A percentile compares a stretch with the other conserved stretches of the same genome.
Conservation (phyloP, 2,888 invertebrate species). For the Andrena dorsata region DNA sequence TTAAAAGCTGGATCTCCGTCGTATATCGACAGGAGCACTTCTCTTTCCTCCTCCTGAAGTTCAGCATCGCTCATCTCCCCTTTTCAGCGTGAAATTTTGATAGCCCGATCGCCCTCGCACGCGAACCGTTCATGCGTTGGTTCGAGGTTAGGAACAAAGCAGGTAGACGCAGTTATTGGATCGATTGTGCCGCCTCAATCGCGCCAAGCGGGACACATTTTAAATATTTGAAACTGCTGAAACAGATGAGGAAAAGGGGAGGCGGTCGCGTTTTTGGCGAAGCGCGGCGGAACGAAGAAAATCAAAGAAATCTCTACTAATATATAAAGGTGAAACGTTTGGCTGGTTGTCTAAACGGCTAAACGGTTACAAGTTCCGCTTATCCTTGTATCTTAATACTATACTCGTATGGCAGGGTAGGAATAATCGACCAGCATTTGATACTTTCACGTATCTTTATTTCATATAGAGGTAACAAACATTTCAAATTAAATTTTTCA, state of each 20-base stretch:
- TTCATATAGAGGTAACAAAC: too few species aligned
- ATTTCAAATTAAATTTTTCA: too few species aligned
- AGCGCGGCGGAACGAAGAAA: too few species aligned
- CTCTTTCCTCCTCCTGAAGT: constrained; percentile 94
- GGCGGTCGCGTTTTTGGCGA: too few species aligned
- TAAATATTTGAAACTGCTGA: neutral
- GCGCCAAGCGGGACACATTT: neutral
- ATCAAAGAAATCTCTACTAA: too few species aligned
- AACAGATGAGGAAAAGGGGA: neutral
- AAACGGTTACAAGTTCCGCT: too few species aligned
- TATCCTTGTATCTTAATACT: too few species aligned
- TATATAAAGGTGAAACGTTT: too few species aligned
- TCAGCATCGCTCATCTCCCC: constrained; percentile 87
- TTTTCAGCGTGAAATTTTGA: constrained; percentile 11
- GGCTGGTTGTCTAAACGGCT: too few species aligned
- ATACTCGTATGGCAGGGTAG: too few species aligned
- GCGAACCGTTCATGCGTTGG: constrained; percentile 42
- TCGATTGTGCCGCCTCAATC: constrained; percentile 41
- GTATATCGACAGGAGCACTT: constrained; percentile 96
- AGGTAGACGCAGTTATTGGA: constrained; percentile 10
- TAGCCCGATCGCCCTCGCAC: neutral
- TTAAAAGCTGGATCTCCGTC: constrained; percentile 96
- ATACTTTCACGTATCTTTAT: too few species aligned
- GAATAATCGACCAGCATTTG: too few species aligned
- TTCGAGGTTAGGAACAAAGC: constrained; percentile 51